A percentile compares a stretch with the other conserved stretches of the same genome.
These are phyloP conservation scores for Antechinus stuartii DNA, from an alignment of 2,113 vertebrate species.

Conservation along the genomic window DNA sequence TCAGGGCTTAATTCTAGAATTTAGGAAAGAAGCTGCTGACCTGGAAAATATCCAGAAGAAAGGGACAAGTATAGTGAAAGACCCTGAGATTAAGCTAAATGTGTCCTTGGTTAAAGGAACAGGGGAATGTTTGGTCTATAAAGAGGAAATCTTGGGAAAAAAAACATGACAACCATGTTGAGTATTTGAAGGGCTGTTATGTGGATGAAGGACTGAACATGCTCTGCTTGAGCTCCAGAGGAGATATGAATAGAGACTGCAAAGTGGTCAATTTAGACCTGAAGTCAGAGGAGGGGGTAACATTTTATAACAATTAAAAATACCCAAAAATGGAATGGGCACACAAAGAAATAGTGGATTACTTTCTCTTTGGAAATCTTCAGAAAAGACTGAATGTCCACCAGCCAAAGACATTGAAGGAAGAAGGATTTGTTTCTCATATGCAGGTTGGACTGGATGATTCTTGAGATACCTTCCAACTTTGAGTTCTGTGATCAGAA, in stretches of 20 bases:
- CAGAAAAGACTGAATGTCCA: neutral
- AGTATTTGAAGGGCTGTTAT: neutral
- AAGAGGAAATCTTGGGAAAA: neutral
- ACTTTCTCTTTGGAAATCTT: neutral
- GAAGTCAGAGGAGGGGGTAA: neutral
- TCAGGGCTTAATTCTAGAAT: neutral
- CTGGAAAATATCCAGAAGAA: neutral
- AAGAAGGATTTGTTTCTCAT: neutral
- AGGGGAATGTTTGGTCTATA: neutral
- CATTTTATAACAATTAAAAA: neutral
- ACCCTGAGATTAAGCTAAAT: neutral
- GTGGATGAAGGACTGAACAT: neutral
- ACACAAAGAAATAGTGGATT: neutral
- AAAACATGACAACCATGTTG: neutral
- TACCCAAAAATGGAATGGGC: neutral
- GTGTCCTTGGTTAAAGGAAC: neutral
- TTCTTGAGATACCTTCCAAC: neutral
- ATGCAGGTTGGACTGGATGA: neutral
- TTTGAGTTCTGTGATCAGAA: neutral
- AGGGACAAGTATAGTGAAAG: neutral
- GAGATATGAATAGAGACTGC: neutral
- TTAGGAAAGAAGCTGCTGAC: neutral
- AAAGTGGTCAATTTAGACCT: neutral
- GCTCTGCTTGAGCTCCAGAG: neutral
- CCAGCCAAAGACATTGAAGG: neutral